These are phyloP conservation scores for Parauchenoglanis ngamensis DNA, from an alignment of 2,797 vertebrate species.

Conservation along the genomic window DNA sequence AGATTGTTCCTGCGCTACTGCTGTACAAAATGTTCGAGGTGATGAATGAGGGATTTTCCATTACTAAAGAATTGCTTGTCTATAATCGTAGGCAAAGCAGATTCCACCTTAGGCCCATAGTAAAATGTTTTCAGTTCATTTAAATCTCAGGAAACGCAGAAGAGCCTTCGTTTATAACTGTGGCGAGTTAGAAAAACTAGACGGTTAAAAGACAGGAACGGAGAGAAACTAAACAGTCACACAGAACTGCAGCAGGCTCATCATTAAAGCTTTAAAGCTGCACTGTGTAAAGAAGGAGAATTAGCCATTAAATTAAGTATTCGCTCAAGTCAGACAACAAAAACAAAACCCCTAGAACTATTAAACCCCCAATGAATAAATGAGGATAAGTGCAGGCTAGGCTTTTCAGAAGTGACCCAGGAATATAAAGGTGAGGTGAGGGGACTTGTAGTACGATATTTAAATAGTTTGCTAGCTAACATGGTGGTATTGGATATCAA, in stretches of 20 bases:
- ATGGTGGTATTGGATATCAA: neutral
- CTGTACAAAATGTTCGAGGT: neutral
- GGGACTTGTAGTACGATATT: neutral
- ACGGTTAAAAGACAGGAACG: neutral
- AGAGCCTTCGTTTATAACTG: too few species aligned
- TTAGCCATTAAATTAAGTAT: neutral
- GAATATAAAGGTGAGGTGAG: neutral
- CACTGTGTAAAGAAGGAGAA: neutral
- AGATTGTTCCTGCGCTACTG: neutral
- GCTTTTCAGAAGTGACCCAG: neutral
- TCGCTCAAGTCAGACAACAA: neutral
- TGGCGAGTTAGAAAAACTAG: neutral
- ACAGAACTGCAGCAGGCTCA: neutral
- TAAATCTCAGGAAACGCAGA: neutral
- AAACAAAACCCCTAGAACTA: neutral
- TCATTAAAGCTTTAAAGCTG: neutral
- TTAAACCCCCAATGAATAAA: neutral
- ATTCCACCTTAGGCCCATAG: neutral
- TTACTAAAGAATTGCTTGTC: neutral
- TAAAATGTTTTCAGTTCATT: constrained; percentile 21
- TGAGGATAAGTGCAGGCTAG: neutral
- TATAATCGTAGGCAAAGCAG: constrained; percentile 6
- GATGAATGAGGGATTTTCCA: neutral
- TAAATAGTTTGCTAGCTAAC: neutral
- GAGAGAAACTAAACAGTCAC: neutral